Evolutionary conservation across 1,140 invertebrate species (phyloP), one percentile per base, ranked within the genome.

Genomic region (Myzus persicae): DNA sequence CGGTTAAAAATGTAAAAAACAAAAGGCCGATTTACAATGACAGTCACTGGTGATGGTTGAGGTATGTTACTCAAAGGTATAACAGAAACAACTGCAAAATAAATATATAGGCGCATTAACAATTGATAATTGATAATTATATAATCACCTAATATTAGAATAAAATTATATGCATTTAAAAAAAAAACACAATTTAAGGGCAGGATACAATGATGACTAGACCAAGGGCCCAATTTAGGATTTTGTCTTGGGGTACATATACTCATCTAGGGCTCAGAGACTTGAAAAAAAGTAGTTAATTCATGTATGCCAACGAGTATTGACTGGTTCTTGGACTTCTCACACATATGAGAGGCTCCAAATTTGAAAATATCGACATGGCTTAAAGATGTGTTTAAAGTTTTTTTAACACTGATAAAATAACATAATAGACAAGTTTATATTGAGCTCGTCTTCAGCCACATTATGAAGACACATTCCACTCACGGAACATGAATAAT

Each of bases 1-100:
- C 91, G 91, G 36, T 93, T 93, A 7, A 93, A 48, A 51, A 93
- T 82, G n/a, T 40, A 93, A 93, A 93, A 93, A 51, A 24, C 9
- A 93, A 93, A 93, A 51, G 91, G 91, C 24, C 81, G 42, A 51
- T 93, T 85, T 24, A 93, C 24, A 93, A 42, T 84, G 11, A 93
- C 36, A 8, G 36, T 31, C 22, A 93, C 44, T 7, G 91, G 31
- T 38, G 91, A 22, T 36, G 51, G 26, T 38, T 48, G 44, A 48
- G 76, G 90, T 81, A 22, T 36, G 26, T 38, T 51, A 82, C 91
- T 93, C 36, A 93, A 31, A 38, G 91, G 44, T 46, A 93, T 48
- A 48, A 84, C 91, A 82, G 76, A 51, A 48, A 42, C 44, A 22
- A 84, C 91, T 93, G 76, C 20, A 93, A 93, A 67, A 82, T 48